These are phyloP conservation scores for Dallia pectoralis DNA, from an alignment of 2,797 vertebrate species.

Conservation along the genomic window DNA sequence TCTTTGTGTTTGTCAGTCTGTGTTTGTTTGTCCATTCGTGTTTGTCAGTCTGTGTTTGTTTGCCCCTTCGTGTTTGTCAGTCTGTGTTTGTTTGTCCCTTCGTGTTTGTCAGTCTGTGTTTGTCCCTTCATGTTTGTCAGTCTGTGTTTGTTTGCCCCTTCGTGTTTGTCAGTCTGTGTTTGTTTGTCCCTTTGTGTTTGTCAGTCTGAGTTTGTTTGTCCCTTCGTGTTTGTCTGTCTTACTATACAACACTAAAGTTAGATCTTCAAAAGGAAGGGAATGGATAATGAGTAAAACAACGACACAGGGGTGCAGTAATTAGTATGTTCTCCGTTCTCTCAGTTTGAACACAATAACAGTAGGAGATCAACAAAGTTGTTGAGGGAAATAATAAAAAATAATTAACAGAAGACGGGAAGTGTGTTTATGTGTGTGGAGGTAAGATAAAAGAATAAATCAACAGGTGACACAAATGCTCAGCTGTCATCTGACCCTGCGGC, in stretches of 20 bases:
- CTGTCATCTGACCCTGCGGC: slow-evolving; percentile 74
- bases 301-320: neutral
- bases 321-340: neutral
- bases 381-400: neutral
- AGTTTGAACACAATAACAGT: neutral
- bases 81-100: neutral
- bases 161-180: neutral
- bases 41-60: neutral
- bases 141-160: neutral
- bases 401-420: slow-evolving; percentile 8
- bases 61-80: neutral
- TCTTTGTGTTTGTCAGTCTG: neutral
- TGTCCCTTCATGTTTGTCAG: neutral
- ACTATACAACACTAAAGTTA: neutral
- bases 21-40: neutral
- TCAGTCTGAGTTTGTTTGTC: neutral
- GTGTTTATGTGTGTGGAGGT: slow-evolving; percentile 15
- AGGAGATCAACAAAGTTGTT: neutral
- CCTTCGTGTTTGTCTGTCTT: neutral
- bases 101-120: neutral
- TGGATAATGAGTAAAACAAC: neutral
- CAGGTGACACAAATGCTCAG: slow-evolving; percentile 74
- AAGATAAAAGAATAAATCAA: slow-evolving; percentile 64
- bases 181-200: neutral
- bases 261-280: neutral